Evolutionary conservation across 2,888 invertebrate genomes (phyloP), one percentile per base, ranked within the genome.

Genomic region (Pycnomerus fuliginosus): DNA sequence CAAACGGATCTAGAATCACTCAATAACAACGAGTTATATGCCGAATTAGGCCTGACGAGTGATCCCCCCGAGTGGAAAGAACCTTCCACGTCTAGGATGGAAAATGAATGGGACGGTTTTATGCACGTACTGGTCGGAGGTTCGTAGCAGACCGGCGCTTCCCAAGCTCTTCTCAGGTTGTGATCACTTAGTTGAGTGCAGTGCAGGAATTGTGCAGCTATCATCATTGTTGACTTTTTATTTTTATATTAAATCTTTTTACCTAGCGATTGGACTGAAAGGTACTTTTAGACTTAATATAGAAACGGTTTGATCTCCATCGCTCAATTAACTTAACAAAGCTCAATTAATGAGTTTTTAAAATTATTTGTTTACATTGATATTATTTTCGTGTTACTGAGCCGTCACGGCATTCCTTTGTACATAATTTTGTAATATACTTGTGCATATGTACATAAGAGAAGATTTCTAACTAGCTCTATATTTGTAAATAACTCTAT

Each of bases 1-100:
- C 89, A 90, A 67, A 89, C 89, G 48, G 90, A 90, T 68, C 77
- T 90, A 42, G 90, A 90, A 73, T 88, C 89, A 53, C 72, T 85
- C 30, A 85, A 84, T 67, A 85, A 87, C 74, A 88, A 87, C 73
- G 88, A 90, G 75, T 76, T 88, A 57, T 85, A 84, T 71, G 70
- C 70, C 71, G 88, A 89, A 74, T 74, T 87, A 58, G 85, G 84
- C 69, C 73, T 61, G 76, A 79, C 73, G 76, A 80, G 72, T 77
- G 80, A 69, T 77, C 78, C 69, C 74, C 80, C 72, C 75, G 80
- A 73, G 76, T 83, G 75, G 84, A 85, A 60, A 74, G 79, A 69
- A 70, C 76, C 55, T 10, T 51, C 57, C 16, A 56, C 63, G 16
- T 57, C 65, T 20, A 65, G 73, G 49, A 67, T 70, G 33, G 73